Percentiles rank a stretch among this genome's conserved stretches.
Evolutionary conservation across 2,797 vertebrate genomes (phyloP).

Genomic region (Lepus townsendii): DNA sequence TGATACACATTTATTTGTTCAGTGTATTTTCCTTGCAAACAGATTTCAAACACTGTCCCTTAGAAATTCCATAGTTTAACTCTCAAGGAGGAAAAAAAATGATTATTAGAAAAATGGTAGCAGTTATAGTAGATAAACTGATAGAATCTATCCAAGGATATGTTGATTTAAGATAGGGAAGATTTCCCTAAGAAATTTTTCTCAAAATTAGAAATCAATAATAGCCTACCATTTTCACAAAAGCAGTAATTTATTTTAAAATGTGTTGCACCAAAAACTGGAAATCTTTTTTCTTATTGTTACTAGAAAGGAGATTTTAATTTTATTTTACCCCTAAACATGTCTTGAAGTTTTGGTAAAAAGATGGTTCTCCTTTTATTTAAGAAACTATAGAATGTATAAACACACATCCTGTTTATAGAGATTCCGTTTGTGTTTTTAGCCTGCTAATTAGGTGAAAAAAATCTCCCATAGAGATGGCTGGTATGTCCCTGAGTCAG

Average conservation of each 20-base stretch:
- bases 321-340: constrained; percentile 37
- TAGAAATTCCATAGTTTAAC: not conserved
- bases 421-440: constrained; percentile 11
- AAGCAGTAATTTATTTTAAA: constrained; percentile 48
- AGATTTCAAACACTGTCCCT: not conserved
- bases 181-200: constrained; percentile 57
- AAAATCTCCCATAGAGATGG: not conserved
- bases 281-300: constrained; percentile 54
- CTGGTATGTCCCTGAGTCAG: constrained; percentile 13
- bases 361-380: constrained; percentile 50
- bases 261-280: constrained; percentile 53
- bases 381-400: constrained; percentile 51
- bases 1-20: constrained; percentile 55
- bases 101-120: not conserved
- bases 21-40: constrained; percentile 58
- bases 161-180: constrained; percentile 63
- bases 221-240: not conserved
- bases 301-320: constrained; percentile 53
- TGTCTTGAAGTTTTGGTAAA: constrained; percentile 49
- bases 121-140: not conserved
- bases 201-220: constrained; percentile 13
- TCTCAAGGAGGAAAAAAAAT: constrained; percentile 1
- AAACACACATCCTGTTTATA: not conserved
- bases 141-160: not conserved
- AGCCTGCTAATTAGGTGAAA: constrained; percentile 12